Conservation (phyloP, 2,113 vertebrate species). For the Corythoichthys haematopterus region DNA sequence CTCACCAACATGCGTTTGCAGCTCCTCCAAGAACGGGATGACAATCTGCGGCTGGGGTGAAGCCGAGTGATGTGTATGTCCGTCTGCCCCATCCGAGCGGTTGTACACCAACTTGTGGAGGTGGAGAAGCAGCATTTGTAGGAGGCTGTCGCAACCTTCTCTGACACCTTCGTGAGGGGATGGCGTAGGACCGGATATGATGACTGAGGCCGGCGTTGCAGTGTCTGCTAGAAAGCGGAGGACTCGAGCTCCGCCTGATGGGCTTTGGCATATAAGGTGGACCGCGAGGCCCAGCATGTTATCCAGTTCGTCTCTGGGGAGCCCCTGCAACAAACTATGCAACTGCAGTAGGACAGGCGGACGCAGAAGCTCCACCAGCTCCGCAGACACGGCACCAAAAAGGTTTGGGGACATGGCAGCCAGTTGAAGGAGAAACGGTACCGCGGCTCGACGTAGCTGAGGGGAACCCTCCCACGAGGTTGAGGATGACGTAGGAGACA, state of each 20-base stretch:
- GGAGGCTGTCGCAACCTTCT: constrained; percentile 85
- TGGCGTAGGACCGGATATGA: constrained; percentile 76
- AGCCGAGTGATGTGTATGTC: constrained; percentile 41
- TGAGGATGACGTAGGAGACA: constrained; percentile 58
- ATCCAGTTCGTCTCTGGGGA: constrained; percentile 85
- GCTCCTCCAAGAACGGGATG: constrained; percentile 85
- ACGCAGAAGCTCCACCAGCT: constrained; percentile 84
- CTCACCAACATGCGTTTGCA: constrained; percentile 78
- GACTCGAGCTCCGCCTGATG: constrained; percentile 78
- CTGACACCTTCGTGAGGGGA: constrained; percentile 83
- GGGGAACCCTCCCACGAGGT: constrained; percentile 70
- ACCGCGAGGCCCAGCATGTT: constrained; percentile 82
- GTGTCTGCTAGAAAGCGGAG: constrained; percentile 85
- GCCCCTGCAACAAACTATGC: constrained; percentile 77
- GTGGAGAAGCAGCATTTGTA: constrained; percentile 85
- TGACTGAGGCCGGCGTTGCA: constrained; percentile 85
- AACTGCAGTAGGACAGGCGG: constrained; percentile 83
- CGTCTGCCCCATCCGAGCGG: constrained; percentile 65
- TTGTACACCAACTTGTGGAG: constrained; percentile 89
- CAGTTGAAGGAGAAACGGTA: constrained; percentile 89
- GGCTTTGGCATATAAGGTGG: constrained; percentile 87
- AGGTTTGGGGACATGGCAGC: constrained; percentile 85
- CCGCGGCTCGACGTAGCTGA: constrained; percentile 79
- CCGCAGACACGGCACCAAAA: constrained; percentile 79
- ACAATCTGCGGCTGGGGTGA: constrained; percentile 63